These are phyloP conservation scores for Drosophila eohydei DNA, from an alignment of 2,888 invertebrate species.

Conservation along the genomic window DNA sequence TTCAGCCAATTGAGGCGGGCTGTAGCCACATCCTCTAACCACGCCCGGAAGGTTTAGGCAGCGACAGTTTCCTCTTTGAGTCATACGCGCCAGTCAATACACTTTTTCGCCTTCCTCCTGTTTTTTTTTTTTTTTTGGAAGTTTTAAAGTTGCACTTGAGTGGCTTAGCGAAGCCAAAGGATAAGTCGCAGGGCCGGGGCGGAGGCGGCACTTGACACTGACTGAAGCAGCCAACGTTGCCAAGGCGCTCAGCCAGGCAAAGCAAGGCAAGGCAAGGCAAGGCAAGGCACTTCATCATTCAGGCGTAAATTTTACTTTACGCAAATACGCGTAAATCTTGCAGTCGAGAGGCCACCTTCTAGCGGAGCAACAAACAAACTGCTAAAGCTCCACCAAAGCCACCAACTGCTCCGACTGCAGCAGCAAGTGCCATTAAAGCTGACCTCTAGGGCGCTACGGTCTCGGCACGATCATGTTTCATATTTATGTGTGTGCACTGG, in stretches of 20 bases:
- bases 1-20: neutral
- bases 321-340: slow-evolving; percentile 78
- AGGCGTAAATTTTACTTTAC: slow-evolving; percentile 74
- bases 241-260: slow-evolving; percentile 17
- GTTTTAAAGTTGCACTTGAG: slow-evolving; percentile 79
- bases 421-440: slow-evolving; percentile 13
- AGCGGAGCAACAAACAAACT: slow-evolving; percentile 1
- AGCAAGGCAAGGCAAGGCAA: slow-evolving; percentile 6
- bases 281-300: slow-evolving; percentile 68
- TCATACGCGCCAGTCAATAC: slow-evolving; percentile 52
- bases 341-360: slow-evolving; percentile 33
- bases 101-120: slow-evolving; percentile 18
- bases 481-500: slow-evolving; percentile 58
- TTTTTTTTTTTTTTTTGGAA: slow-evolving; percentile 40
- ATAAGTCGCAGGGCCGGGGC: neutral
- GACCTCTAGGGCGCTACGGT: slow-evolving; percentile 39
- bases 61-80: slow-evolving; percentile 68
- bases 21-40: slow-evolving; percentile 25
- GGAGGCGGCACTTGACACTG: slow-evolving; percentile 5
- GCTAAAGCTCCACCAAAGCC: neutral
- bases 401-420: neutral
- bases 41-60: slow-evolving; percentile 55
- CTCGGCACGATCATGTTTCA: slow-evolving; percentile 58
- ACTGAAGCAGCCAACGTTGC: slow-evolving; percentile 27
- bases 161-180: slow-evolving; percentile 57